phyloP scores from a whole-genome alignment of 30 jellyfish, hydroid and myxozoan genomes.

The Hydractinia symbiolongicarpus region DNA sequence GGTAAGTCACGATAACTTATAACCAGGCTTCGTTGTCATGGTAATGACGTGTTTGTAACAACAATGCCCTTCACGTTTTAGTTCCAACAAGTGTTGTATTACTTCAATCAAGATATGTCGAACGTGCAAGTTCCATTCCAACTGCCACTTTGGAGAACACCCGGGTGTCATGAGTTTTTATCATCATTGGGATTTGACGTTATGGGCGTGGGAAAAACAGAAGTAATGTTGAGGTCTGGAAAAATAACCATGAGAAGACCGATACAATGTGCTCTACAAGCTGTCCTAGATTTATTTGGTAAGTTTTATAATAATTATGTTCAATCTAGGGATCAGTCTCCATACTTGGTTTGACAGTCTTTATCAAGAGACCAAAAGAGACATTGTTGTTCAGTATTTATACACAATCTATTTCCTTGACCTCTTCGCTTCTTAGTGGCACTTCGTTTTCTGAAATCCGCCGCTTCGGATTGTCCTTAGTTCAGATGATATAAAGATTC shows the following conservation, averaged over 20 bases:
- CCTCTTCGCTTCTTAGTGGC: not conserved
- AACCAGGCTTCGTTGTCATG: not conserved
- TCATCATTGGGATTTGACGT: conserved; percentile 92
- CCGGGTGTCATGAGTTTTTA: conserved; percentile 98
- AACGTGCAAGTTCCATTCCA: conserved; percentile 84
- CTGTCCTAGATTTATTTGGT: conserved; percentile 87
- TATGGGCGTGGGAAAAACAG: conserved; percentile 93
- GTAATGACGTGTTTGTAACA: not conserved
- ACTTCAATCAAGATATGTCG: conserved; percentile 71
- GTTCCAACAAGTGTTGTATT: conserved; percentile 87
- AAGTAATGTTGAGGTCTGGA: conserved; percentile 90
- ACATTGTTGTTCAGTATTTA: not conserved
- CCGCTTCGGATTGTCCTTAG: too few species aligned
- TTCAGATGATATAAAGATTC: too few species aligned
- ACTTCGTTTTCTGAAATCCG: not conserved
- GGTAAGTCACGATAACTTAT: conserved; percentile 34
- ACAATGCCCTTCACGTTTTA: conserved; percentile 9
- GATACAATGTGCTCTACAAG: conserved; percentile 94
- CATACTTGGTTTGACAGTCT: too few species aligned
- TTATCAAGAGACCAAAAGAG: not conserved
- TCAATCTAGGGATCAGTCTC: too few species aligned
- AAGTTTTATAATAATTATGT: not conserved
- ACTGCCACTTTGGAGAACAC: conserved; percentile 74
- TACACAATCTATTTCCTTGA: not conserved
- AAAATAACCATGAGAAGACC: conserved; percentile 70